Base-by-base conservation (phyloP, 2,888 invertebrate species). In the Drosophila ezoana region DNA sequence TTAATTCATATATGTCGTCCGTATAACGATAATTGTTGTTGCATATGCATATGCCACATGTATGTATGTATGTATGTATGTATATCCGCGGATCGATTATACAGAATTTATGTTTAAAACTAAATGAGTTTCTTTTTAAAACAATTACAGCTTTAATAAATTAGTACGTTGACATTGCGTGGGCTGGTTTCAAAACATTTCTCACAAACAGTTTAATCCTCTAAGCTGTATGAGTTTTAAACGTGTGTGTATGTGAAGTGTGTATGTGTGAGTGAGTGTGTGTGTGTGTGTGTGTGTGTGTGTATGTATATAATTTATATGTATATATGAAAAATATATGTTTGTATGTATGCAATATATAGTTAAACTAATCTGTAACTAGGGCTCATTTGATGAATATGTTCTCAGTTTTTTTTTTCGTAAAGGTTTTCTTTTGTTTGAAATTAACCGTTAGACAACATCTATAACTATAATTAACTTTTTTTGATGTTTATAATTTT, bases 281-380 rank as follows among this genome's bases (percentile, higher is more conserved):
- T 5, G 2, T 59, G 59, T 57, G 3, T 64, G 32, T 67, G 20
- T 67, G 43, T 56, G 40, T 58, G 53, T 71, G 44, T 75, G 45
- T 58, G 44, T 67, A 37, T 74, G 52, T 65, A 62, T 62, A 51
- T 69, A 62, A 62, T 56, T 57, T 63, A 48, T 70, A 61, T 77
- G 43, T 75, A 78, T 76, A 73, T 76, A 78, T 78, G 69, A 78
- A 78, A 76, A 73, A 75, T 77, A 75, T 72, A 78, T 75, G 61
- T 77, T 65, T 85, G 54, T 85, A 62, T 81, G 49, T 67, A 68
- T 63, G 45, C 49, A 58, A 66, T 78, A 64, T 81, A 77, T 83
- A 88, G 83, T 88, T 83, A 86, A 83, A 83, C 88, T 88, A 83
- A 83, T 76, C 83, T 85, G 86, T 83, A 86, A 83, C 89, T 88